A percentile compares a stretch with the other conserved stretches of the same genome.
Evolutionary conservation across 2,888 invertebrate species (phyloP).

Genomic region (Linnaemya tessellans): DNA sequence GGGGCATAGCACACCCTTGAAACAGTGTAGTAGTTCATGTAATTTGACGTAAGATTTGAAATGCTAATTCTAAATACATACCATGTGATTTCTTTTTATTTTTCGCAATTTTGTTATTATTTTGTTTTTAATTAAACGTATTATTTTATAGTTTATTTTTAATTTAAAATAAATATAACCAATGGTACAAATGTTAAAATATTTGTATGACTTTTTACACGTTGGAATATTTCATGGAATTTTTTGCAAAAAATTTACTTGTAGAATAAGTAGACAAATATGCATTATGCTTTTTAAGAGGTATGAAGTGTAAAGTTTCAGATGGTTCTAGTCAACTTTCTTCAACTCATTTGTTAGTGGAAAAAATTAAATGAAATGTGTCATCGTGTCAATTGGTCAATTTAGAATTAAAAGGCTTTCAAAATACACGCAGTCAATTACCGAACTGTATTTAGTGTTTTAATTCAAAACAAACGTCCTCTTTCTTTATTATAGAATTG

Average conservation of each 20-base stretch:
- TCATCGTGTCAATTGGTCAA: too few species aligned
- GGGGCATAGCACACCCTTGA: slow-evolving; percentile 87
- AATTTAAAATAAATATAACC: slow-evolving; percentile 39
- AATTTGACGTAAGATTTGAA: slow-evolving; percentile 79
- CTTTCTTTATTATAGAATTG: slow-evolving; percentile 49
- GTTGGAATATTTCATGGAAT: too few species aligned
- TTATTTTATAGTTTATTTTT: slow-evolving; percentile 42
- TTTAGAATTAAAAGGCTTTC: slow-evolving; percentile 26
- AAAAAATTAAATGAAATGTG: too few species aligned
- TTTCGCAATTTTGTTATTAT: slow-evolving; percentile 11
- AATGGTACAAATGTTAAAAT: slow-evolving; percentile 64
- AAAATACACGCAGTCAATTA: slow-evolving; percentile 46
- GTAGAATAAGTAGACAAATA: too few species aligned
- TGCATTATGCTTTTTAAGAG: too few species aligned
- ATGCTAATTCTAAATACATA: background rate
- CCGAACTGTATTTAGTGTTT: slow-evolving; percentile 27
- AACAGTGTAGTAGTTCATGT: slow-evolving; percentile 87
- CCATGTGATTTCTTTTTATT: slow-evolving; percentile 46
- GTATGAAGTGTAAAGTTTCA: too few species aligned
- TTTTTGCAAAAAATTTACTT: too few species aligned
- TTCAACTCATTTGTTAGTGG: too few species aligned
- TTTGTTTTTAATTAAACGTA: slow-evolving; percentile 18
- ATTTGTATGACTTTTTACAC: slow-evolving; percentile 48
- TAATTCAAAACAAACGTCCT: slow-evolving; percentile 45
- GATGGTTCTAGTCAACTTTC: too few species aligned